These are phyloP conservation scores for Ylistrum balloti DNA, from an alignment of 1,140 invertebrate genomes.

Conservation along the genomic window DNA sequence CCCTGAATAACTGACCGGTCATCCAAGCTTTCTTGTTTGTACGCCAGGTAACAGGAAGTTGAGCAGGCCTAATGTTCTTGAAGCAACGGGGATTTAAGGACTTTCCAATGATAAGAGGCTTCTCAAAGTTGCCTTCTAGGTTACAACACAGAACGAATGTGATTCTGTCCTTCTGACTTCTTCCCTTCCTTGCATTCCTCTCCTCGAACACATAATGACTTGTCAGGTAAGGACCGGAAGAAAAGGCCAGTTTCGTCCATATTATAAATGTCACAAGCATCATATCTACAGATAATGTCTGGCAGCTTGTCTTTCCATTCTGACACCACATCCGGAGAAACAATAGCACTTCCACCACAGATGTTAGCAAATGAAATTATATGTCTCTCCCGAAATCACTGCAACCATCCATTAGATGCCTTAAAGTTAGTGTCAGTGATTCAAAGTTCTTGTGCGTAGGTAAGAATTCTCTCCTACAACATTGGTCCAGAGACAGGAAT, in stretches of 20 bases:
- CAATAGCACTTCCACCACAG: constrained; percentile 56
- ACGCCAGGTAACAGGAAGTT: constrained; percentile 49
- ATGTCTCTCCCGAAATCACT: constrained; percentile 47
- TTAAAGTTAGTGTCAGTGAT: constrained; percentile 50
- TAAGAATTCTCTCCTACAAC: no score
- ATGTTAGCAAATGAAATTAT: constrained; percentile 53
- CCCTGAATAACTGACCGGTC: neutral
- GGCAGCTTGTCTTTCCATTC: constrained; percentile 53
- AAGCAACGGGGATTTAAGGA: constrained; percentile 53
- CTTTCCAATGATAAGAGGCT: constrained; percentile 54
- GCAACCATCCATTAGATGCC: constrained; percentile 65
- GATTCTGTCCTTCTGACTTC: constrained; percentile 52
- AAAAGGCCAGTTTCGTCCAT: no score
- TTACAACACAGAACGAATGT: constrained; percentile 61
- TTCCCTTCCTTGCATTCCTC: constrained; percentile 65
- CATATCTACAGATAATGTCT: constrained; percentile 50
- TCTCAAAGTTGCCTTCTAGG: constrained; percentile 53
- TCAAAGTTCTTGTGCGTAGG: neutral
- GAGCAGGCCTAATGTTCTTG: constrained; percentile 30
- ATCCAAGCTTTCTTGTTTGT: constrained; percentile 59
- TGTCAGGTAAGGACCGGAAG: constrained; percentile 62
- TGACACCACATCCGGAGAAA: constrained; percentile 41
- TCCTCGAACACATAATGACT: no score
- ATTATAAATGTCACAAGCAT: constrained; percentile 65
- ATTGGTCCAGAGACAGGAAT: no score